A percentile compares a stretch with the other conserved stretches of the same genome.
These are phyloP conservation scores for Turdus rufiventris DNA, from an alignment of 2,113 vertebrate genomes.

Conservation along the genomic window DNA sequence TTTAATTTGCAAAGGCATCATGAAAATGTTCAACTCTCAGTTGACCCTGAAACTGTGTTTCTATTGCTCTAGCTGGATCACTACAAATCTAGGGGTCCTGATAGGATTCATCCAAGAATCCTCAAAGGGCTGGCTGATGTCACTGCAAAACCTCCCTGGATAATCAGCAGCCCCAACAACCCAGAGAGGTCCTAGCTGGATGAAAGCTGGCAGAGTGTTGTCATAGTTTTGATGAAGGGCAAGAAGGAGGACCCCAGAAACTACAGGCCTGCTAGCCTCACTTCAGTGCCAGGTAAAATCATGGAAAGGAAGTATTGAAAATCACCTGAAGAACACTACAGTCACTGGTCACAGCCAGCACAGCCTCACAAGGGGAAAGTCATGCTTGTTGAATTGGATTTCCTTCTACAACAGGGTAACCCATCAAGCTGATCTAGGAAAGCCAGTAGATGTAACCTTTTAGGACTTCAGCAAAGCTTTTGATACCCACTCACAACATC, in stretches of 20 bases:
- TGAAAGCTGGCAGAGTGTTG: neutral
- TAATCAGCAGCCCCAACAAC: rapidly evolving
- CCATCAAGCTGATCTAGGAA: neutral
- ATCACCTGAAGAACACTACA: neutral
- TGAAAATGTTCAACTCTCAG: neutral
- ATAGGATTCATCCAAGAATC: neutral
- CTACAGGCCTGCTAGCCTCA: neutral
- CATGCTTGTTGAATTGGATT: neutral
- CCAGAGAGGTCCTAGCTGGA: neutral
- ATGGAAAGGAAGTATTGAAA: neutral
- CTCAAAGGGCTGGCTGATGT: neutral
- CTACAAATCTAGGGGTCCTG: neutral
- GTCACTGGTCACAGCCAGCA: neutral
- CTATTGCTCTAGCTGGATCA: neutral
- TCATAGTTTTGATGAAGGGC: neutral
- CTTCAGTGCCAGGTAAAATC: neutral
- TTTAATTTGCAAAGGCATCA: neutral
- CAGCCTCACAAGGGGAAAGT: rapidly evolving
- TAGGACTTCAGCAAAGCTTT: neutral
- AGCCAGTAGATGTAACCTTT: neutral
- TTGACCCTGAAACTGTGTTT: neutral
- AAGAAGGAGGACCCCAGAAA: neutral
- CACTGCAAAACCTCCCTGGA: neutral
- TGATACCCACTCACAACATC: neutral
- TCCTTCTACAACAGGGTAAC: neutral